Evolutionary conservation across 2,888 invertebrate species (phyloP).

Genomic region (Drosophila barbarae): DNA sequence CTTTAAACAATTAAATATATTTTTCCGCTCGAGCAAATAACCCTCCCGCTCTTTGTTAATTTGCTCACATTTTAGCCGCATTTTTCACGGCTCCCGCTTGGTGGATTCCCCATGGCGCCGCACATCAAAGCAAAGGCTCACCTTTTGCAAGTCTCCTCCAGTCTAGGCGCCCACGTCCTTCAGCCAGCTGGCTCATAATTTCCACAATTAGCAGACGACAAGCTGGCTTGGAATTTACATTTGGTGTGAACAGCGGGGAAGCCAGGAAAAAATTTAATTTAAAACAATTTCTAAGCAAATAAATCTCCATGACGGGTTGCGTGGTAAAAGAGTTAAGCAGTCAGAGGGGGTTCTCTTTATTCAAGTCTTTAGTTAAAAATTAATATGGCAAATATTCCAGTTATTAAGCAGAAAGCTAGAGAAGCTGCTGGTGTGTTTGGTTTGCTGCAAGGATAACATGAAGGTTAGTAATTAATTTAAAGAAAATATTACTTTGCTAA

Average conservation of each 20-base stretch:
- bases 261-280: slow-evolving; percentile 30
- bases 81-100: slow-evolving; percentile 34
- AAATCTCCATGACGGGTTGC: slow-evolving; percentile 20
- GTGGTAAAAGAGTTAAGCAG: background rate
- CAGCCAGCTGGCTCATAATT: slow-evolving; percentile 45
- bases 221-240: slow-evolving; percentile 31
- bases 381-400: background rate
- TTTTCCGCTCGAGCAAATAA: slow-evolving; percentile 1
- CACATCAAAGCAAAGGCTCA: slow-evolving; percentile 30
- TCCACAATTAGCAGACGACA: slow-evolving; percentile 54
- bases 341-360: background rate
- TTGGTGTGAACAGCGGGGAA: slow-evolving; percentile 17
- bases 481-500: background rate
- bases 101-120: slow-evolving; percentile 20
- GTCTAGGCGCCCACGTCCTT: slow-evolving; percentile 1
- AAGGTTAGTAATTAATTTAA: background rate
- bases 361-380: background rate
- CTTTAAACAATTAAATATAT: slow-evolving; percentile 10
- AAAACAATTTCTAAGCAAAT: slow-evolving; percentile 27
- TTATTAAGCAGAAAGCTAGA: background rate
- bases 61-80: slow-evolving; percentile 22
- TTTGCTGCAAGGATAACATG: background rate
- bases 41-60: slow-evolving; percentile 15
- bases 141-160: background rate
- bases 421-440: background rate